These are phyloP conservation scores for Thaleichthys pacificus DNA, from an alignment of 2,797 vertebrate species.

Conservation along the genomic window DNA sequence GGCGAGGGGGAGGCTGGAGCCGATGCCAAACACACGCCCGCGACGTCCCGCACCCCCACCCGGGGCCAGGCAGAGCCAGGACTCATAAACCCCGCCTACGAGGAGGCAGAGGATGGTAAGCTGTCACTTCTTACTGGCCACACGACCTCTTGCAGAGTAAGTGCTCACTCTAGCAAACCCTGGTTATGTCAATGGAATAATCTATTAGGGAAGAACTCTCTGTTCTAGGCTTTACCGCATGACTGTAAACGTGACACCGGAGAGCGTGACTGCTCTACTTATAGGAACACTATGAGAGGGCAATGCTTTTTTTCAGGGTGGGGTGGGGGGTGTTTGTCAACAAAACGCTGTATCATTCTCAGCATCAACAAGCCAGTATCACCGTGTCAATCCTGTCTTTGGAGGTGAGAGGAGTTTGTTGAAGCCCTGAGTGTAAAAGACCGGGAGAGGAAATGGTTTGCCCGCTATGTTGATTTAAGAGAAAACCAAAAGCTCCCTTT, in stretches of 20 bases:
- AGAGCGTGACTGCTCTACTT: background rate
- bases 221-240: background rate
- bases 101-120: conserved; percentile 90
- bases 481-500: conserved; percentile 41
- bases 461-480: conserved; percentile 35
- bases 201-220: background rate
- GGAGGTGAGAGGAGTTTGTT: conserved; percentile 27
- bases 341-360: background rate
- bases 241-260: background rate
- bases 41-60: conserved; percentile 68
- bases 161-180: background rate
- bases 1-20: conserved; percentile 68
- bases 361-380: background rate
- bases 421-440: conserved; percentile 25
- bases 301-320: background rate
- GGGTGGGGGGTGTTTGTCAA: background rate
- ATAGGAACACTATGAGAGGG: too few relatives aligned
- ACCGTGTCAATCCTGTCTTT: conserved; percentile 21
- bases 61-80: conserved; percentile 82
- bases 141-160: background rate
- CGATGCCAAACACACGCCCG: conserved; percentile 66
- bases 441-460: conserved; percentile 39
- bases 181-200: background rate
- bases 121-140: conserved; percentile 16
- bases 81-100: conserved; percentile 88